These are phyloP conservation scores for Aphis craccivora DNA, from an alignment of 1,140 invertebrate species.

Conservation along the genomic window DNA sequence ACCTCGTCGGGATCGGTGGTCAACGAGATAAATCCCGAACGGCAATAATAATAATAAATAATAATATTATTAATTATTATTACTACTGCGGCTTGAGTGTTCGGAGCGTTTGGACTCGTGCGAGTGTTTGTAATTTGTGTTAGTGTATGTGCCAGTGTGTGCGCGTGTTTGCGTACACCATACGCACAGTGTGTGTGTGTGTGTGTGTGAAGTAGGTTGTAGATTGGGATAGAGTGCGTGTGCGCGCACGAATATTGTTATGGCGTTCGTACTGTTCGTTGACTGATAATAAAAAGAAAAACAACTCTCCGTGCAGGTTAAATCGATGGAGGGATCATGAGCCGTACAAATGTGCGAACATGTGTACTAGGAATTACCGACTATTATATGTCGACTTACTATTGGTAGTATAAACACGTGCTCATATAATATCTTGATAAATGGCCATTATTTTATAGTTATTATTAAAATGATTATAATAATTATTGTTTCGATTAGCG, in stretches of 20 bases:
- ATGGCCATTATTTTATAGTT: background rate
- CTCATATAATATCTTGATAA: background rate
- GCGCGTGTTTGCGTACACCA: background rate
- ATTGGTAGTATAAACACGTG: background rate
- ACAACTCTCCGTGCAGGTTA: background rate
- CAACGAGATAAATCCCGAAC: background rate
- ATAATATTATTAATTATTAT: background rate
- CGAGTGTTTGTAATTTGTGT: background rate
- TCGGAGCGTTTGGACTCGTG: background rate
- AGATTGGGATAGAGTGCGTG: background rate
- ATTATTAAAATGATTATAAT: background rate
- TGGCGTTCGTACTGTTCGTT: background rate
- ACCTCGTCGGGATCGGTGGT: background rate
- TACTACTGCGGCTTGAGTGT: background rate
- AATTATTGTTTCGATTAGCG: background rate
- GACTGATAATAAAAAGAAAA: background rate
- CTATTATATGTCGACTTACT: too few species aligned
- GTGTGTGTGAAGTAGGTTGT: background rate
- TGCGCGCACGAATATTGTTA: slow-evolving; percentile 10
- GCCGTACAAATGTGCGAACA: background rate
- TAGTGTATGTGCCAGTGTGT: background rate
- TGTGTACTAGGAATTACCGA: background rate
- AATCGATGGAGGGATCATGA: background rate
- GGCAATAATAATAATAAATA: background rate
- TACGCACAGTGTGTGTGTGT: background rate